Evolutionary conservation across 2,888 invertebrate species (phyloP).

Genomic region (Chirona hameri): DNA sequence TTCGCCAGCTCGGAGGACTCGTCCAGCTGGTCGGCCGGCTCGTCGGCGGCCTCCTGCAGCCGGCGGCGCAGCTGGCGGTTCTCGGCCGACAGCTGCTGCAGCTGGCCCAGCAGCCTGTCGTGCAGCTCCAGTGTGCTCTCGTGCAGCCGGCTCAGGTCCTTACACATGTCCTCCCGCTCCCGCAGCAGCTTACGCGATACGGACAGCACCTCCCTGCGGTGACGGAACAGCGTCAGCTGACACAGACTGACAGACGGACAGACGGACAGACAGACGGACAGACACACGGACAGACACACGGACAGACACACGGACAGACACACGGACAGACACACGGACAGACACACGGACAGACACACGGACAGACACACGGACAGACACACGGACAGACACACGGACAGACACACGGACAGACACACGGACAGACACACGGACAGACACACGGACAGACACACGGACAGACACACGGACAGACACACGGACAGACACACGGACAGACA

Average conservation of each 20-base stretch:
- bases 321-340: no score
- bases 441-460: no score
- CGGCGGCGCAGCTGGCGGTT: slow-evolving; percentile 32
- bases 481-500: no score
- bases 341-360: no score
- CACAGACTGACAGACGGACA: background rate
- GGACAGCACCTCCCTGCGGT: slow-evolving; percentile 44
- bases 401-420: no score
- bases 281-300: no score
- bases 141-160: slow-evolving; percentile 42
- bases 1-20: slow-evolving; percentile 39
- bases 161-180: slow-evolving; percentile 45
- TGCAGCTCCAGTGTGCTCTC: slow-evolving; percentile 42
- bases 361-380: no score
- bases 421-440: no score
- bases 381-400: no score
- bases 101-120: slow-evolving; percentile 34
- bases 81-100: slow-evolving; percentile 27
- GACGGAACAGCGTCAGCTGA: background rate
- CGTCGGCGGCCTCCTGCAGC: slow-evolving; percentile 5
- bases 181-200: slow-evolving; percentile 45
- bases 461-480: no score
- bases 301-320: no score
- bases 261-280: no score
- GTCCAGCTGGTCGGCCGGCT: slow-evolving; percentile 38